These are phyloP conservation scores for Lutraria rhynchaena DNA, from an alignment of 1,140 invertebrate species.

Conservation along the genomic window DNA sequence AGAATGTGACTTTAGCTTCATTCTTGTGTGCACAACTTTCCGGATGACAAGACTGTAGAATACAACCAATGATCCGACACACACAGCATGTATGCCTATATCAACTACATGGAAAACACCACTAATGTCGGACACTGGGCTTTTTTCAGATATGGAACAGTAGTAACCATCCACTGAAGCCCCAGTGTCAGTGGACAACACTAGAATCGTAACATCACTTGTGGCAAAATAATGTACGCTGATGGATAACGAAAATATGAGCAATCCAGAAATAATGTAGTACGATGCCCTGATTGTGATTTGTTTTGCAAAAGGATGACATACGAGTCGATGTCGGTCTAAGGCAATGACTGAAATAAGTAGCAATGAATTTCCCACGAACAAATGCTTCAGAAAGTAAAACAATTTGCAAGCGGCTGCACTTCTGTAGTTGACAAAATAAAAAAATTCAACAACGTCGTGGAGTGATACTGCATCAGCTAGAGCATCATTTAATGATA, in stretches of 20 bases:
- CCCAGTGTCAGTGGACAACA: not conserved
- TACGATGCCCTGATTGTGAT: not conserved
- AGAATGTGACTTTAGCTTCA: not conserved
- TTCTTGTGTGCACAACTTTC: not conserved
- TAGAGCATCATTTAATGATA: not conserved
- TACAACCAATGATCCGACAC: not conserved
- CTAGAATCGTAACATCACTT: not conserved
- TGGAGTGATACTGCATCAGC: not conserved
- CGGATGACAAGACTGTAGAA: not conserved
- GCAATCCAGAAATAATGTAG: not conserved
- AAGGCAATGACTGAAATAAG: not conserved
- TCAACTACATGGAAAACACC: not conserved
- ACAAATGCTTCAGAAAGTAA: not conserved
- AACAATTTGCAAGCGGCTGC: not conserved
- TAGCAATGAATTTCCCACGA: not conserved
- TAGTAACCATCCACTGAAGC: not conserved
- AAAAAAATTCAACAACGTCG: not conserved
- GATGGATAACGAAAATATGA: not conserved
- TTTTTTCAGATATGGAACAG: not conserved
- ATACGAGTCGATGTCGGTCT: conserved; percentile 1
- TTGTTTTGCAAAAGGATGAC: not conserved
- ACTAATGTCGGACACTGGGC: not conserved
- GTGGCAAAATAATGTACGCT: not conserved
- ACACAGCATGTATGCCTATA: not conserved
- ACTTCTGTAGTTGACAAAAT: conserved; percentile 6